These are phyloP conservation scores for Panagrolaimus sp. DNA, from an alignment of 1,140 invertebrate genomes.

Conservation along the genomic window DNA sequence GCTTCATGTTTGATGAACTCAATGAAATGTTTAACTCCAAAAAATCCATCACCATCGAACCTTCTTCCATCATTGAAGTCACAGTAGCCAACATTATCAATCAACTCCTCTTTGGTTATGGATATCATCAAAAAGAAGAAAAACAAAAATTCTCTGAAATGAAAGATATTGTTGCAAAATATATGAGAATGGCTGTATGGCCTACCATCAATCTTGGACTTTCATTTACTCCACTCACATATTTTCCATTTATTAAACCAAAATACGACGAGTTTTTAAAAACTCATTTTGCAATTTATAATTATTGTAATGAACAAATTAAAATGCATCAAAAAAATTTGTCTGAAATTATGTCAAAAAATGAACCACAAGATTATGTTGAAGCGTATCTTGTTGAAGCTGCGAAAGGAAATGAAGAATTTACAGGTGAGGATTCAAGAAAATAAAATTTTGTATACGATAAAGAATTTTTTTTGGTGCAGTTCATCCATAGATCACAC, in stretches of 20 bases:
- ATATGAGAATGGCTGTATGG: not conserved
- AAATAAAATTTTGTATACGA: no score
- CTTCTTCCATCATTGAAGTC: not conserved
- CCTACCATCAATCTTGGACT: not conserved
- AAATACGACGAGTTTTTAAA: not conserved
- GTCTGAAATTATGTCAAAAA: not conserved
- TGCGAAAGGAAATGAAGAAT: not conserved
- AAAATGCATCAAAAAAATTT: constrained; percentile 1
- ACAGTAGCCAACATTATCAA: not conserved
- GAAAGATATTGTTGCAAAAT: not conserved
- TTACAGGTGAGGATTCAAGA: not conserved
- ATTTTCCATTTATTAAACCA: constrained; percentile 1
- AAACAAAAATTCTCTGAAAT: not conserved
- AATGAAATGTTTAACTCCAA: not conserved
- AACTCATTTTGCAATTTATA: not conserved
- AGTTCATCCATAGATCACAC: no score
- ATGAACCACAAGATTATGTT: not conserved
- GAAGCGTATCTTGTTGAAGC: not conserved
- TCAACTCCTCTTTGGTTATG: constrained; percentile 1
- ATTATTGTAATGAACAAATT: not conserved
- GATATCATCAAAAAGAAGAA: not conserved
- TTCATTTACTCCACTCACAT: not conserved
- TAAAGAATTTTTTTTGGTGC: not conserved
- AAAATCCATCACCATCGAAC: not conserved
- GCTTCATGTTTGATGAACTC: not conserved